A percentile compares a stretch with the other conserved stretches of the same genome.
These are phyloP conservation scores for Agonopterix heracliana DNA, from an alignment of 2,888 invertebrate genomes.

Conservation along the genomic window DNA sequence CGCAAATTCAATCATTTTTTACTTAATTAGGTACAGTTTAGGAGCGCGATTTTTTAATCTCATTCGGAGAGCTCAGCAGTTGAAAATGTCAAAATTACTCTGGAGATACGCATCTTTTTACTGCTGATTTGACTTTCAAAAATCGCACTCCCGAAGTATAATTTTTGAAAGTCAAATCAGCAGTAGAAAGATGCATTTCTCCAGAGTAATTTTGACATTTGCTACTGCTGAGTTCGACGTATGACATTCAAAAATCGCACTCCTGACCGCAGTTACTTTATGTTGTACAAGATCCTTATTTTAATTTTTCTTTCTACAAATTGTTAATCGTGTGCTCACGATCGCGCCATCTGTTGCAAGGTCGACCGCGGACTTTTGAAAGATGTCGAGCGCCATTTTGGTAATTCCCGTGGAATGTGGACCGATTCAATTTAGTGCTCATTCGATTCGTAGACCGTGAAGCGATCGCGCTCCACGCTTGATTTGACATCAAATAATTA, in stretches of 20 bases:
- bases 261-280: slow-evolving; percentile 23
- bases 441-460: slow-evolving; percentile 29
- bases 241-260: too few species aligned
- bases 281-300: slow-evolving; percentile 27
- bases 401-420: slow-evolving; percentile 30
- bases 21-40: slow-evolving; percentile 43
- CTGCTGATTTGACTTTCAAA: too few species aligned
- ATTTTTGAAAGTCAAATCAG: too few species aligned
- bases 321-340: slow-evolving; percentile 29
- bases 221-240: too few species aligned
- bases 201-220: too few species aligned
- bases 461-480: slow-evolving; percentile 25
- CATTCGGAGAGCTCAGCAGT: too few species aligned
- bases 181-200: too few species aligned
- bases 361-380: slow-evolving; percentile 29
- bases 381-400: slow-evolving; percentile 18
- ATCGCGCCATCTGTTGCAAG: slow-evolving; percentile 36
- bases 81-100: too few species aligned
- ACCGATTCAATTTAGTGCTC: slow-evolving; percentile 27
- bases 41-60: too few species aligned
- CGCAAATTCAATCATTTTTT: slow-evolving; percentile 8
- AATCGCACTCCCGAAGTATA: too few species aligned
- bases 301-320: slow-evolving; percentile 20
- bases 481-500: slow-evolving; percentile 31
- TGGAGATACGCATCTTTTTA: too few species aligned